Evolutionary conservation across 1,140 invertebrate species (phyloP).

Genomic region (Olivierus martensii): DNA sequence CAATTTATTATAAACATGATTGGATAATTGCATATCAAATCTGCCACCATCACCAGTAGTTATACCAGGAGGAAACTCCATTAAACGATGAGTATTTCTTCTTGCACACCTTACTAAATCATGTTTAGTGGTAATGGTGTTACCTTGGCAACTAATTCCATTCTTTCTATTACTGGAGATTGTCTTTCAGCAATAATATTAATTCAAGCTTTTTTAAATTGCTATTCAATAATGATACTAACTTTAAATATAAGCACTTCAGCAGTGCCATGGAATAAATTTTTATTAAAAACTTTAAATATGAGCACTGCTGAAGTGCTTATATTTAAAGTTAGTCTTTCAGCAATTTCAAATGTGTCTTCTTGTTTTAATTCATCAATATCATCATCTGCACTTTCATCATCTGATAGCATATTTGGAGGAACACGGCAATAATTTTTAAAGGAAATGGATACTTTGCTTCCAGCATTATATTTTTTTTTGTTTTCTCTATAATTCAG

Average conservation of each 20-base stretch:
- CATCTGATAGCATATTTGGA: conserved; percentile 34
- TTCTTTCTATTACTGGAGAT: conserved; percentile 26
- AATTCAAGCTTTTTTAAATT: no score
- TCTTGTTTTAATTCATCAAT: conserved; percentile 46
- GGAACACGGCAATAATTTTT: conserved; percentile 50
- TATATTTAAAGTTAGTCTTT: no score
- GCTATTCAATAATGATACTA: no score
- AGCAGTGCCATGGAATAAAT: no score
- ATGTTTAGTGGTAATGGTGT: conserved; percentile 67
- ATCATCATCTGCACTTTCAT: conserved; percentile 35
- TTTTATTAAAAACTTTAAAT: no score
- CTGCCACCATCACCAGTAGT: conserved; percentile 66
- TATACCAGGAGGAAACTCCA: conserved; percentile 70
- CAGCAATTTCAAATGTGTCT: conserved; percentile 50
- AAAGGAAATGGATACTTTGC: conserved; percentile 53
- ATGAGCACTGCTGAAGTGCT: no score
- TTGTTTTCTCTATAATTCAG: conserved; percentile 57
- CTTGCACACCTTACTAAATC: conserved; percentile 66
- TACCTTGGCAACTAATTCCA: conserved; percentile 33
- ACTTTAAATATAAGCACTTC: no score
- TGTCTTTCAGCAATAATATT: no score
- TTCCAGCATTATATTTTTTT: conserved; percentile 60
- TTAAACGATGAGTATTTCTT: conserved; percentile 73
- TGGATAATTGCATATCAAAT: conserved; percentile 79
- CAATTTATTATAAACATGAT: conserved; percentile 58